A percentile compares a stretch with the other conserved stretches of the same genome.
phyloP scores from a whole-genome alignment of 2,797 vertebrate genomes.

The Tinamus major region DNA sequence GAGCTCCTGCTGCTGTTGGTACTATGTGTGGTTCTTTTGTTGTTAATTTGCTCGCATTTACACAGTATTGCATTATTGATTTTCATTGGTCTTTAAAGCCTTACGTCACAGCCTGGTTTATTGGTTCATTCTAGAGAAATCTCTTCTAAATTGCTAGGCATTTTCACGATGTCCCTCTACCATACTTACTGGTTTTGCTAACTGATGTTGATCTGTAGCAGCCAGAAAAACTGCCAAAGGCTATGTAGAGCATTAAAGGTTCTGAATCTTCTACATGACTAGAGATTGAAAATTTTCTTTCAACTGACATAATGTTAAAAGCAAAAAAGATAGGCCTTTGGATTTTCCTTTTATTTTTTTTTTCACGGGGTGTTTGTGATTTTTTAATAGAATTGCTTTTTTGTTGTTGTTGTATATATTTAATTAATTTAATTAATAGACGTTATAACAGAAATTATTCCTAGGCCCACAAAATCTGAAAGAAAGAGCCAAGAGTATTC shows the following conservation, averaged over 20 bases:
- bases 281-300: background rate
- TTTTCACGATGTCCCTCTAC: background rate
- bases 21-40: background rate
- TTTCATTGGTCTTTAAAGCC: background rate
- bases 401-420: background rate
- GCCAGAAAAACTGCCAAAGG: background rate
- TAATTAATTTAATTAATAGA: background rate
- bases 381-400: background rate
- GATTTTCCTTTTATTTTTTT: background rate
- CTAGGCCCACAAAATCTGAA: background rate
- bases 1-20: background rate
- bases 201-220: background rate
- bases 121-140: background rate
- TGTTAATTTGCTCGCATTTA: background rate
- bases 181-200: background rate
- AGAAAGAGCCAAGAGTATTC: background rate
- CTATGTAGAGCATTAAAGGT: background rate
- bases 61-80: conserved; percentile 4
- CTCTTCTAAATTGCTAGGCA: background rate
- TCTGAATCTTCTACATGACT: background rate
- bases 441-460: background rate
- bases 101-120: background rate
- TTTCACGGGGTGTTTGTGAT: background rate
- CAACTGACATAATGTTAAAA: background rate
- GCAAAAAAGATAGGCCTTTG: background rate